These are phyloP conservation scores for Leuciscus waleckii DNA, from an alignment of 2,797 vertebrate species.

Conservation along the genomic window DNA sequence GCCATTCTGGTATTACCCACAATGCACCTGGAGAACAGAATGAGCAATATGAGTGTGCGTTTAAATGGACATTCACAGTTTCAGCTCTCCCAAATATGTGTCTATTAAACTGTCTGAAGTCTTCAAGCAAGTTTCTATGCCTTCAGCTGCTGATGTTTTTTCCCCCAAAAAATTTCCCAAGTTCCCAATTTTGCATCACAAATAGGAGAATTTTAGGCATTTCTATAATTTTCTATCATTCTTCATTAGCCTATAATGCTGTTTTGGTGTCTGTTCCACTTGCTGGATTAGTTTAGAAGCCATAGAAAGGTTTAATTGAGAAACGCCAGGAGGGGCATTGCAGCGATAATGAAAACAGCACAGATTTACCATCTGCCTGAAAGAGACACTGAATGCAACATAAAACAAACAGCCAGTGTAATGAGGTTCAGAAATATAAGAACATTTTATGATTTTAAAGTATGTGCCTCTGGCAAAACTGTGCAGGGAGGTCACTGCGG, in stretches of 20 bases:
- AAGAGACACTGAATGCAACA: constrained; percentile 36
- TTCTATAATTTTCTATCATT: neutral
- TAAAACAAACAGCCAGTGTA: constrained; percentile 18
- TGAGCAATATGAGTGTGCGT: neutral
- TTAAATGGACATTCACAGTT: neutral
- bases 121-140: neutral
- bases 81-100: neutral
- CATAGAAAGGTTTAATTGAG: constrained; percentile 64
- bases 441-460: neutral
- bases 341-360: constrained; percentile 60
- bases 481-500: constrained; percentile 19
- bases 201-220: neutral
- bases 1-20: neutral
- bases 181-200: neutral
- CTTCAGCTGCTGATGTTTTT: neutral
- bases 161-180: neutral
- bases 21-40: constrained; percentile 17
- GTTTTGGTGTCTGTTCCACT: constrained; percentile 15
- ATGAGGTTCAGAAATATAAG: constrained; percentile 31
- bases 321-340: constrained; percentile 62
- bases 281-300: constrained; percentile 59
- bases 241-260: constrained; percentile 6
- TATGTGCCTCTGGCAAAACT: neutral
- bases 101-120: neutral
- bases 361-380: constrained; percentile 32